phyloP scores from a whole-genome alignment of 2,888 invertebrate genomes.

The Margaritifera margaritifera region DNA sequence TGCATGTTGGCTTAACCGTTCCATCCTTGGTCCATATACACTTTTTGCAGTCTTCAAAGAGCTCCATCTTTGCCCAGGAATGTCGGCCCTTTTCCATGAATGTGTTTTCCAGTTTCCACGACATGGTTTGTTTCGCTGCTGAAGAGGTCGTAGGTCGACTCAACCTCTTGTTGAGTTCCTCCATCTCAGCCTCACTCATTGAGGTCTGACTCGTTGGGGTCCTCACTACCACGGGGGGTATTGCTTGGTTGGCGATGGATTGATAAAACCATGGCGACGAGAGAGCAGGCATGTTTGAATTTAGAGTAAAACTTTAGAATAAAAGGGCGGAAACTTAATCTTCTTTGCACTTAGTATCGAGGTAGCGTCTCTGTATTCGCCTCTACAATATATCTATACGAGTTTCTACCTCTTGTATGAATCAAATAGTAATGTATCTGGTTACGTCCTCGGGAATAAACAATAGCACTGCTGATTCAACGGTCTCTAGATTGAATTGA shows the following conservation, averaged over 20 bases:
- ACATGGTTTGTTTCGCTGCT: conserved; percentile 44
- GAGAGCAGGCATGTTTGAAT: conserved; percentile 45
- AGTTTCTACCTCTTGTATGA: too few species aligned
- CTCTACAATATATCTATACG: too few species aligned
- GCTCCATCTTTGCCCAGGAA: conserved; percentile 63
- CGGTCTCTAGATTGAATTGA: too few species aligned
- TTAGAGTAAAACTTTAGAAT: background rate
- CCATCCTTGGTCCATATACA: conserved; percentile 60
- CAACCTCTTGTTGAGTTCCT: conserved; percentile 47
- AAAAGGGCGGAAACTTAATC: too few species aligned
- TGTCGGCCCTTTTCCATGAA: conserved; percentile 58
- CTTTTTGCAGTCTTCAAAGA: conserved; percentile 60
- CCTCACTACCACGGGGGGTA: conserved; percentile 28
- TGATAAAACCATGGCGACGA: conserved; percentile 61
- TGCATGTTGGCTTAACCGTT: conserved; percentile 46
- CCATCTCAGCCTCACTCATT: conserved; percentile 51
- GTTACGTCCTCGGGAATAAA: too few species aligned
- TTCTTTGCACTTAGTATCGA: too few species aligned
- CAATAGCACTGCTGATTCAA: too few species aligned
- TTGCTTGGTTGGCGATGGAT: conserved; percentile 39
- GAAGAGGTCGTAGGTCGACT: conserved; percentile 54
- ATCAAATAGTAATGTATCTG: too few species aligned
- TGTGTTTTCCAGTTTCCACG: conserved; percentile 52
- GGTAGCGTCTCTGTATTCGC: too few species aligned
- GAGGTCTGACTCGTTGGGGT: conserved; percentile 33